Percentiles rank a stretch among this genome's conserved stretches.
These are phyloP conservation scores for Venustaconcha ellipsiformis DNA, from an alignment of 1,140 invertebrate species.

Conservation along the genomic window DNA sequence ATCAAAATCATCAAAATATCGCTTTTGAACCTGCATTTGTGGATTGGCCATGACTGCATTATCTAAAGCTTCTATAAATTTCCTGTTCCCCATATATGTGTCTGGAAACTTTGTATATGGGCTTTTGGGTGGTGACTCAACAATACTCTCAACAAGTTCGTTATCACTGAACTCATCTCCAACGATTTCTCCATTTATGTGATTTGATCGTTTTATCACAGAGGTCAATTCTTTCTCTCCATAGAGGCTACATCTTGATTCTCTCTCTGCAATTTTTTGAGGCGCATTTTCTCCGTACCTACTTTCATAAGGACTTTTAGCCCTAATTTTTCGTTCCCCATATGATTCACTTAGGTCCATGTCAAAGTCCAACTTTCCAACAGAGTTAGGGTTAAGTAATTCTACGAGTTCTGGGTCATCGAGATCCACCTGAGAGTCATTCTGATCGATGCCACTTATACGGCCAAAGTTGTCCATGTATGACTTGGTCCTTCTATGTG, in stretches of 20 bases:
- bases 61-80: slow-evolving; percentile 42
- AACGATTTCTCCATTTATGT: slow-evolving; percentile 13
- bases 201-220: slow-evolving; percentile 3
- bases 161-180: not conserved
- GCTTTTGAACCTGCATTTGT: slow-evolving; percentile 22
- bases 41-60: slow-evolving; percentile 34
- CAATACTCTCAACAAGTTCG: slow-evolving; percentile 12
- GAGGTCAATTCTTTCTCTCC: slow-evolving; percentile 1
- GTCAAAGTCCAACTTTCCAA: slow-evolving; percentile 35
- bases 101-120: not conserved
- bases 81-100: slow-evolving; percentile 20
- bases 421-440: slow-evolving; percentile 29
- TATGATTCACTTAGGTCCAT: slow-evolving; percentile 38
- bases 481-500: slow-evolving; percentile 50
- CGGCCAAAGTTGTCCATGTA: slow-evolving; percentile 37
- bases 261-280: slow-evolving; percentile 16
- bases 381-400: slow-evolving; percentile 36
- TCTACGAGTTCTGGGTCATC: slow-evolving; percentile 52
- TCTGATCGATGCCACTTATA: slow-evolving; percentile 25
- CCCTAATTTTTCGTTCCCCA: slow-evolving; percentile 1
- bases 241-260: slow-evolving; percentile 21
- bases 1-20: slow-evolving; percentile 23
- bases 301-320: slow-evolving; percentile 25
- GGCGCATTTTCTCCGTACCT: slow-evolving; percentile 9
- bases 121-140: slow-evolving; percentile 26